A percentile compares a stretch with the other conserved stretches of the same genome.
Evolutionary conservation across 2,888 invertebrate genomes (phyloP).

Genomic region (Anagyrus pseudococci): DNA sequence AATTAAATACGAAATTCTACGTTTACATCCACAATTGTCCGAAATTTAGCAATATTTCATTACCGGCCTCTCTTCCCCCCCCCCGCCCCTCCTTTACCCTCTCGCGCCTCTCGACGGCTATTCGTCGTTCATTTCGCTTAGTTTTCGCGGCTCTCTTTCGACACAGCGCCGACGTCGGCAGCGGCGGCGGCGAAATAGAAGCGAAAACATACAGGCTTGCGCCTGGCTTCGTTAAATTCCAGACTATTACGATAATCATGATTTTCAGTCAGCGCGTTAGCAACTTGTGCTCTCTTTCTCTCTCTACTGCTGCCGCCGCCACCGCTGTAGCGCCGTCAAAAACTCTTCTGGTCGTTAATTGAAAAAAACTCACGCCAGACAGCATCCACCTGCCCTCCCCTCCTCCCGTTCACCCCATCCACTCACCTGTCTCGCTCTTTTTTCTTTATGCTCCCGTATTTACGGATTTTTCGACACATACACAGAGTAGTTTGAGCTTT

Average conservation of each 20-base stretch:
- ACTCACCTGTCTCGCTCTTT: no score
- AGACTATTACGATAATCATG: slow-evolving; percentile 36
- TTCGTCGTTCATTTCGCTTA: slow-evolving; percentile 36
- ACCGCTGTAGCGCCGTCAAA: no score
- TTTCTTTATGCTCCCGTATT: no score
- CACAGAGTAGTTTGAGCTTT: no score
- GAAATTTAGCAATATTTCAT: slow-evolving; percentile 58
- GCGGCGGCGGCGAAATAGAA: slow-evolving; percentile 12
- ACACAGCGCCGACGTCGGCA: slow-evolving; percentile 1
- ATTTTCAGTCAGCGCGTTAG: slow-evolving; percentile 31
- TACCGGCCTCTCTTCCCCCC: no score
- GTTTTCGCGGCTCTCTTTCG: slow-evolving; percentile 21
- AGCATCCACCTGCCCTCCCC: no score
- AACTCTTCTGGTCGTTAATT: slow-evolving; percentile 30
- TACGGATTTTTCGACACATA: no score
- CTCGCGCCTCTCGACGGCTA: slow-evolving; percentile 30
- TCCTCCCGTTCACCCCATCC: no score
- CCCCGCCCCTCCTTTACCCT: no score
- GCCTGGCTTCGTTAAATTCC: slow-evolving; percentile 12
- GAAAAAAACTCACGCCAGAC: slow-evolving; percentile 33
- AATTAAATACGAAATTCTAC: slow-evolving; percentile 58
- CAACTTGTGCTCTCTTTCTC: no score
- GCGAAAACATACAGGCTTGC: slow-evolving; percentile 12
- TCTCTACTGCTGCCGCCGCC: no score
- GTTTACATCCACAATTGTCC: slow-evolving; percentile 51